Evolutionary conservation across 2,797 vertebrate genomes (phyloP).

Genomic region (Amblyraja radiata): DNA sequence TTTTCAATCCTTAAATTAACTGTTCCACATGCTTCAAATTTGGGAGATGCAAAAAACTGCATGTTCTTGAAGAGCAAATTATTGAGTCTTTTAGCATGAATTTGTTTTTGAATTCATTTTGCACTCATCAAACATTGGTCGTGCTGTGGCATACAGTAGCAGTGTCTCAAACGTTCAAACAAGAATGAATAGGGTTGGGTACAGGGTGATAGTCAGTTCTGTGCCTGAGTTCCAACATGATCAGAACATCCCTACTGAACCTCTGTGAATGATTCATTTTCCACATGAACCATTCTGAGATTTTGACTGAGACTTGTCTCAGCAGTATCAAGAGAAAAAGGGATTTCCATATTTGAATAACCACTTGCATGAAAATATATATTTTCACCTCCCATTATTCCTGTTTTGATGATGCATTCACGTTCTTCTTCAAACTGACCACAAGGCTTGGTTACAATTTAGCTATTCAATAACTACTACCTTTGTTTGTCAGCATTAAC

Average conservation of each 20-base stretch:
- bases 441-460: not conserved
- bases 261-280: not conserved
- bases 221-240: not conserved
- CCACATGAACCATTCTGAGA: not conserved
- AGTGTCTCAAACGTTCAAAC: not conserved
- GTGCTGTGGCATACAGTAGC: not conserved
- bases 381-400: not conserved
- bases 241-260: too few relatives aligned
- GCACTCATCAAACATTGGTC: not conserved
- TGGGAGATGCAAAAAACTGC: not conserved
- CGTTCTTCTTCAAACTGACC: not conserved
- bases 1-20: not conserved
- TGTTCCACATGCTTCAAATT: not conserved
- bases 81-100: not conserved
- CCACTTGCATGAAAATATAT: not conserved
- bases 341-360: not conserved
- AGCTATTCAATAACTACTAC: not conserved
- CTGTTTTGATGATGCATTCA: not conserved
- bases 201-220: not conserved
- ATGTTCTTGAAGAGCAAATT: not conserved
- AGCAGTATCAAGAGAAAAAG: not conserved
- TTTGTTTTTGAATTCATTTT: not conserved
- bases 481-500: not conserved
- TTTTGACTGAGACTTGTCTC: not conserved
- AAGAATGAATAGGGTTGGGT: not conserved